Percentiles rank a stretch among this genome's conserved stretches.
Evolutionary conservation across 92 coral and sea anemone species (phyloP).

Genomic region (Desmophyllum pertusum): DNA sequence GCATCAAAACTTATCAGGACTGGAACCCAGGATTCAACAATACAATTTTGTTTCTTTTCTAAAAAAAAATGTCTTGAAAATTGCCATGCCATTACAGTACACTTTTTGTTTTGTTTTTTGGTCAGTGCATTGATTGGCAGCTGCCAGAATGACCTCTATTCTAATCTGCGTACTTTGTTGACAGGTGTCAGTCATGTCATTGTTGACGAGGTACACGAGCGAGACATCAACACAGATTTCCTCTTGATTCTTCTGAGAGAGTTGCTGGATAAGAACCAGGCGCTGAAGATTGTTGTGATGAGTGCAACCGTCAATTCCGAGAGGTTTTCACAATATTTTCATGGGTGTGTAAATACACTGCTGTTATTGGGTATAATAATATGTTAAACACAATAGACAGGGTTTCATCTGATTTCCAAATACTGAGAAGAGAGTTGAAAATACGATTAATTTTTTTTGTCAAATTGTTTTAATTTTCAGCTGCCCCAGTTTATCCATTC

Average conservation of each 20-base stretch:
- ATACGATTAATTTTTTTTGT: not conserved
- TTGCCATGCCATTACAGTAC: too few relatives aligned
- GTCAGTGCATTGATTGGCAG: too few relatives aligned
- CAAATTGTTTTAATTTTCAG: constrained; percentile 40
- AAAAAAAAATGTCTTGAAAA: too few relatives aligned
- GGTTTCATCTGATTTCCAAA: too few relatives aligned
- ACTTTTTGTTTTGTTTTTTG: too few relatives aligned
- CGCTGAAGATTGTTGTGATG: constrained; percentile 82
- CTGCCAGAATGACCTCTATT: too few relatives aligned
- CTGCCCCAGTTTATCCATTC: constrained; percentile 83
- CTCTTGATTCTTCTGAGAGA: constrained; percentile 82
- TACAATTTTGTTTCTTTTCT: too few relatives aligned
- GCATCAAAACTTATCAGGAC: too few relatives aligned
- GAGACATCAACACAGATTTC: constrained; percentile 96
- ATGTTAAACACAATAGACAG: not conserved
- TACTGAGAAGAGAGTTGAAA: too few relatives aligned
- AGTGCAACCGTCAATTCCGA: constrained; percentile 96
- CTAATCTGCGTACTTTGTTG: not conserved
- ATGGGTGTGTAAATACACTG: constrained; percentile 62
- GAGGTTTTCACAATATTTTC: constrained; percentile 80
- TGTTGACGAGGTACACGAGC: constrained; percentile 96
- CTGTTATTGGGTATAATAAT: not conserved
- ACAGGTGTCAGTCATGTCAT: constrained; percentile 95
- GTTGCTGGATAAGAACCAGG: constrained; percentile 57
- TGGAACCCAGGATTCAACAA: too few relatives aligned